phyloP scores from a whole-genome alignment of 2,888 invertebrate species.

The Pocota personata region DNA sequence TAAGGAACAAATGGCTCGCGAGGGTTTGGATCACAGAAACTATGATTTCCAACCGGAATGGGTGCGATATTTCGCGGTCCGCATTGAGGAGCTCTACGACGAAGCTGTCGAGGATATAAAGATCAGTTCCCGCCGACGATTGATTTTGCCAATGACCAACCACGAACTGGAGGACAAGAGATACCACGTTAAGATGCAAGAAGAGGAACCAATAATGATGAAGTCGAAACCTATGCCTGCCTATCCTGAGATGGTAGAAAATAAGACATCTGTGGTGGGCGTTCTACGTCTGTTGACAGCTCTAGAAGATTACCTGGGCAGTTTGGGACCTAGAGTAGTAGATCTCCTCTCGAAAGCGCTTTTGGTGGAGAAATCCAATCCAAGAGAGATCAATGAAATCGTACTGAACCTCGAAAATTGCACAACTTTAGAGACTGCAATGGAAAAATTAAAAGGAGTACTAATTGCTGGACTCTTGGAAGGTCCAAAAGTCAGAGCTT shows the following conservation, averaged over 20 bases:
- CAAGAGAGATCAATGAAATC: constrained; percentile 88
- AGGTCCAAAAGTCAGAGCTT: constrained; percentile 85
- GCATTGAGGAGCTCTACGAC: constrained; percentile 90
- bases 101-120: constrained; percentile 85
- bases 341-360: constrained; percentile 83
- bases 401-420: constrained; percentile 87
- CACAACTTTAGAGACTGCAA: constrained; percentile 83
- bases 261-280: constrained; percentile 84
- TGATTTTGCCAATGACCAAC: constrained; percentile 81
- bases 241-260: constrained; percentile 76
- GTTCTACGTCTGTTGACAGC: constrained; percentile 90
- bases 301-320: constrained; percentile 91
- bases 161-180: constrained; percentile 85
- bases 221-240: neutral
- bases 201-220: neutral
- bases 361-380: constrained; percentile 79
- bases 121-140: constrained; percentile 76
- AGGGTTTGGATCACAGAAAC: constrained; percentile 86
- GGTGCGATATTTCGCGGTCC: constrained; percentile 91
- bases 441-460: constrained; percentile 84
- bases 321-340: constrained; percentile 90
- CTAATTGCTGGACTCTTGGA: constrained; percentile 87
- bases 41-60: constrained; percentile 94
- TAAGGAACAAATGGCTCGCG: constrained; percentile 87
- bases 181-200: constrained; percentile 86